These are phyloP conservation scores for Thera britannica DNA, from an alignment of 2,888 invertebrate species.

Conservation along the genomic window DNA sequence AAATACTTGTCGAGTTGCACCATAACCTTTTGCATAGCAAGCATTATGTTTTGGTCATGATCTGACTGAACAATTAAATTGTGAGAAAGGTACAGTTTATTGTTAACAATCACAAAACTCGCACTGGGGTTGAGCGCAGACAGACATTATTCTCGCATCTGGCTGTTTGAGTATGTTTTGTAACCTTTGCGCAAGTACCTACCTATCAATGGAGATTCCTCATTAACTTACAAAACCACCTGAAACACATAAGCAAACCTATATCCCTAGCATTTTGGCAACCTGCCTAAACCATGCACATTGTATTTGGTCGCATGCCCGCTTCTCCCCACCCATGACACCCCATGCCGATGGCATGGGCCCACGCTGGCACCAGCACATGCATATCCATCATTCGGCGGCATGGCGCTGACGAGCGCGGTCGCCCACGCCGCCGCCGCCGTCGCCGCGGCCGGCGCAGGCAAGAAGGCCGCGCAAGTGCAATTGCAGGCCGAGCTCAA, in stretches of 20 bases:
- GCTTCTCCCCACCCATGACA: slow-evolving; percentile 18
- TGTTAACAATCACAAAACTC: too few relatives aligned
- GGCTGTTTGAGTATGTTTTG: too few relatives aligned
- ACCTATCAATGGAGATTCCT: not conserved
- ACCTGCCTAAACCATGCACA: slow-evolving; percentile 27
- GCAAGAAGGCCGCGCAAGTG: slow-evolving; percentile 90
- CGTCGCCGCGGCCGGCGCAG: slow-evolving; percentile 78
- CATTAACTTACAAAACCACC: not conserved
- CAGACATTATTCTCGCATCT: not conserved
- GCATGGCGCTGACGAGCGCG: slow-evolving; percentile 75
- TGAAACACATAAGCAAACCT: not conserved
- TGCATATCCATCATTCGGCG: slow-evolving; percentile 46
- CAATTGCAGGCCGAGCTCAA: slow-evolving; percentile 92
- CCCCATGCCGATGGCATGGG: slow-evolving; percentile 24
- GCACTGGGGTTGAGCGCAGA: not conserved
- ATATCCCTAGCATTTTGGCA: slow-evolving; percentile 12
- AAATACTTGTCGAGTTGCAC: not conserved
- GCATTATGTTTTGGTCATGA: too few relatives aligned
- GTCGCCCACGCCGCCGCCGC: slow-evolving; percentile 73
- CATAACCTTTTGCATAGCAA: not conserved
- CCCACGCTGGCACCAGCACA: slow-evolving; percentile 6
- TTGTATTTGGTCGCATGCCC: slow-evolving; percentile 11
- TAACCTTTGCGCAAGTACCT: too few relatives aligned
- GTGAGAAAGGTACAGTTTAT: too few relatives aligned
- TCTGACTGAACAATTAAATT: too few relatives aligned